Percentiles rank a stretch among this genome's conserved stretches.
These are phyloP conservation scores for Lethenteron camtschaticum DNA, from an alignment of 2,113 vertebrate species.

Conservation along the genomic window DNA sequence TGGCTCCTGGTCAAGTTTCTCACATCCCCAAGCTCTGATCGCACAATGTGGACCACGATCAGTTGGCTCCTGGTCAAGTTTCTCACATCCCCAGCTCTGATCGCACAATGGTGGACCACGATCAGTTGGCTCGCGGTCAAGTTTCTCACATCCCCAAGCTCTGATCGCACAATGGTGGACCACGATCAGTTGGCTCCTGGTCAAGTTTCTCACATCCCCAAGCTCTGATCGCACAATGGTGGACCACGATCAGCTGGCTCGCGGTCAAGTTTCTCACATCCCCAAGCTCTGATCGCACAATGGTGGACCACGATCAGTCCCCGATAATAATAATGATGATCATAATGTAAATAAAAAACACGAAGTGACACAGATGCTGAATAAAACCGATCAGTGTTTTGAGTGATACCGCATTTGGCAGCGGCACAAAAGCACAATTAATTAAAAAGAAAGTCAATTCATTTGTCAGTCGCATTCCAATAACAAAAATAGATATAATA, in stretches of 20 bases:
- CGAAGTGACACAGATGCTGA: too few relatives aligned
- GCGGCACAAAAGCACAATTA: too few relatives aligned
- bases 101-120: neutral
- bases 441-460: too few relatives aligned
- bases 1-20: slow-evolving; percentile 69
- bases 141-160: slow-evolving; percentile 98
- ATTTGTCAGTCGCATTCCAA: too few relatives aligned
- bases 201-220: slow-evolving; percentile 98
- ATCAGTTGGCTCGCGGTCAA: slow-evolving; percentile 48
- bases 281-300: slow-evolving; percentile 51
- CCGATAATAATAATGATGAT: too few relatives aligned
- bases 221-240: slow-evolving; percentile 34
- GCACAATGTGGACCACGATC: neutral
- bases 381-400: too few relatives aligned
- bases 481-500: too few relatives aligned
- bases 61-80: slow-evolving; percentile 65
- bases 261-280: slow-evolving; percentile 99
- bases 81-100: slow-evolving; percentile 96
- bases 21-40: slow-evolving; percentile 87
- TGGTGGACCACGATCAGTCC: slow-evolving; percentile 16
- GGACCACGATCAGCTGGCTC: slow-evolving; percentile 24
- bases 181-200: slow-evolving; percentile 29
- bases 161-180: slow-evolving; percentile 18
- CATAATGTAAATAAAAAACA: too few relatives aligned
- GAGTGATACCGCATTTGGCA: too few relatives aligned